phyloP scores from a whole-genome alignment of 2,113 vertebrate species.

The Callopanchax toddi region DNA sequence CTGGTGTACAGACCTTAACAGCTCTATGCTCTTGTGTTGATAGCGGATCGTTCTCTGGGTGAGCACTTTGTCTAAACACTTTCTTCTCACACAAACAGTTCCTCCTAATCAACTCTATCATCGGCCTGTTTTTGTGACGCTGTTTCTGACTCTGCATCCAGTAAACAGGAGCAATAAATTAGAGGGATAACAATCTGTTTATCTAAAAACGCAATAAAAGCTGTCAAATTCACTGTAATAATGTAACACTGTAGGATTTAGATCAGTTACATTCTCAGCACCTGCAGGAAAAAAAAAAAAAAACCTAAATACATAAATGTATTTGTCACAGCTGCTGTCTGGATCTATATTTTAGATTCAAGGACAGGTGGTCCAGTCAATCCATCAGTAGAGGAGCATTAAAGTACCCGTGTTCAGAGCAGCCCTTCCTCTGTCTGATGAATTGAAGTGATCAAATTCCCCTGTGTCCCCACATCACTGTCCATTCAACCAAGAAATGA shows the following conservation, averaged over 20 bases:
- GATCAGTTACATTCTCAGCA: slow-evolving; percentile 11
- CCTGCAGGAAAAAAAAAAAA: slow-evolving; percentile 30
- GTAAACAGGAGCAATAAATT: slow-evolving; percentile 48
- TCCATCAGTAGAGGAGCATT: slow-evolving; percentile 30
- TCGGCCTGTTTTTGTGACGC: slow-evolving; percentile 34
- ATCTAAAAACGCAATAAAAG: slow-evolving; percentile 43
- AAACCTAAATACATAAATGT: no score
- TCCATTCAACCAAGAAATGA: background rate
- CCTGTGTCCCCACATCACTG: background rate
- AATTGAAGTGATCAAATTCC: slow-evolving; percentile 32
- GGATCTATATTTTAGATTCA: slow-evolving; percentile 27
- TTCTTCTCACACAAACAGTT: slow-evolving; percentile 61
- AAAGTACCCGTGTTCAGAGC: no score
- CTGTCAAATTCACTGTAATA: slow-evolving; percentile 23
- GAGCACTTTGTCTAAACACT: slow-evolving; percentile 37
- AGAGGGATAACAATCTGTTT: slow-evolving; percentile 44
- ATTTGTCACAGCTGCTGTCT: slow-evolving; percentile 26
- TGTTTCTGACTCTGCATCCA: slow-evolving; percentile 43
- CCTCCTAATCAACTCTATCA: slow-evolving; percentile 59
- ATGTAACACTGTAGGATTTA: slow-evolving; percentile 12
- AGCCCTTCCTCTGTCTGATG: slow-evolving; percentile 1
- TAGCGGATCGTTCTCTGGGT: slow-evolving; percentile 45
- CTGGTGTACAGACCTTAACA: no score
- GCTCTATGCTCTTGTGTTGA: slow-evolving; percentile 26
- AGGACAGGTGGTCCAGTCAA: slow-evolving; percentile 14